phyloP scores from a whole-genome alignment of 2,888 invertebrate species.

The Drosophila aldrichi region DNA sequence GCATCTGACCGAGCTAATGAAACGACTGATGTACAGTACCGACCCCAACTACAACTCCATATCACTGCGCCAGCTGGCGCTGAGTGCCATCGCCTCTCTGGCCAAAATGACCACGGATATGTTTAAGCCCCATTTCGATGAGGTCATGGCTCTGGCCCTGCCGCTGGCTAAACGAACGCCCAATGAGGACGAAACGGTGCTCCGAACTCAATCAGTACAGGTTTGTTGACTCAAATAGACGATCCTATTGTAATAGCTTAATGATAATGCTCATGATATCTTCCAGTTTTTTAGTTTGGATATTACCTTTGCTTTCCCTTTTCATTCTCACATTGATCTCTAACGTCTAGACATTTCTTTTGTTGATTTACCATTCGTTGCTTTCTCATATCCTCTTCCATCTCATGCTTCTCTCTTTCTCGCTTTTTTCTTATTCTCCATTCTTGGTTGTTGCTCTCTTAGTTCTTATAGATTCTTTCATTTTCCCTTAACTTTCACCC shows the following conservation, averaged over 20 bases:
- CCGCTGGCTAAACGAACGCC: background rate
- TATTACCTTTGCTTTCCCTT: too few species aligned
- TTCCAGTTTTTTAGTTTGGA: too few species aligned
- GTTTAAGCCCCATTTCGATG: slow-evolving; percentile 5
- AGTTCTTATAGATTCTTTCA: too few species aligned
- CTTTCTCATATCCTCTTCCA: too few species aligned
- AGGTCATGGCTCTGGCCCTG: background rate
- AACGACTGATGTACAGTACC: background rate
- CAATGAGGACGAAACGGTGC: background rate
- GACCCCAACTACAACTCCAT: background rate
- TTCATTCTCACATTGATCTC: too few species aligned
- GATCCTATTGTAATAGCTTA: background rate
- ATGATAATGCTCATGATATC: too few species aligned
- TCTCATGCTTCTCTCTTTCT: too few species aligned
- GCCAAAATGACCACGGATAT: background rate
- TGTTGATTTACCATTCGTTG: too few species aligned
- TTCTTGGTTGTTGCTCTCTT: too few species aligned
- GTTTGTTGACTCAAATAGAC: background rate
- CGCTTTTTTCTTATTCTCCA: too few species aligned
- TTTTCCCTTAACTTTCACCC: too few species aligned
- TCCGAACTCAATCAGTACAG: background rate
- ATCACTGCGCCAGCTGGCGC: slow-evolving; percentile 1
- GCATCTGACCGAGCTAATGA: background rate
- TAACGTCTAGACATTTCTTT: too few species aligned
- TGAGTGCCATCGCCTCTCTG: background rate